Conservation (phyloP, 1,140 invertebrate species). For the Orius insidiosus region DNA sequence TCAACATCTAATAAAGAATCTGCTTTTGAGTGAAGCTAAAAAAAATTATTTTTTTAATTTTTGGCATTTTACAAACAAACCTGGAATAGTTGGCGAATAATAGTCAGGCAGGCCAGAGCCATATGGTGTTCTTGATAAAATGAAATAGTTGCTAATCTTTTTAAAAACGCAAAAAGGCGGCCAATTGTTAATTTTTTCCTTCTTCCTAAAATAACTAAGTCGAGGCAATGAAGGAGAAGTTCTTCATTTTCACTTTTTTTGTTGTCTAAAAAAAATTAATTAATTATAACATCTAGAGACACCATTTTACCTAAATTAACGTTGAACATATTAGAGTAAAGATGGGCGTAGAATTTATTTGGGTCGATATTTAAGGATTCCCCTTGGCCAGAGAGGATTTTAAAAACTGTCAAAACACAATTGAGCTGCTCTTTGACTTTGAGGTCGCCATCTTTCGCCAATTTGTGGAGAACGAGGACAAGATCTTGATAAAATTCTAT, state of each 20-base stretch:
- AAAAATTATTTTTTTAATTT: background rate
- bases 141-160: constrained; percentile 51
- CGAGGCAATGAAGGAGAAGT: constrained; percentile 29
- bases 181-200: constrained; percentile 54
- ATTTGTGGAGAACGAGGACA: constrained; percentile 53
- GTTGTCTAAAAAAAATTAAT: background rate
- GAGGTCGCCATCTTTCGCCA: constrained; percentile 48
- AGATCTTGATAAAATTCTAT: constrained; percentile 90
- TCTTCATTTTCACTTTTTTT: constrained; percentile 5
- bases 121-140: constrained; percentile 54
- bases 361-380: constrained; percentile 79
- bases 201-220: constrained; percentile 48
- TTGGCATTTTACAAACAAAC: constrained; percentile 27
- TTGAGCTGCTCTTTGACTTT: constrained; percentile 54
- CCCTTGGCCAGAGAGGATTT: constrained; percentile 74
- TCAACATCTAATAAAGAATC: constrained; percentile 66
- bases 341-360: constrained; percentile 56
- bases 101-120: constrained; percentile 42
- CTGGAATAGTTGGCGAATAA: constrained; percentile 55
- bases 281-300: too few species aligned
- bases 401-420: constrained; percentile 78
- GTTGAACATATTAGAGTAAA: constrained; percentile 52
- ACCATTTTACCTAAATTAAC: constrained; percentile 33
- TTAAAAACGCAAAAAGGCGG: constrained; percentile 64
- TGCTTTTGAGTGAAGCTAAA: constrained; percentile 28